Base-by-base conservation (phyloP, 2,888 invertebrate species). In the Ophion ellenae region DNA sequence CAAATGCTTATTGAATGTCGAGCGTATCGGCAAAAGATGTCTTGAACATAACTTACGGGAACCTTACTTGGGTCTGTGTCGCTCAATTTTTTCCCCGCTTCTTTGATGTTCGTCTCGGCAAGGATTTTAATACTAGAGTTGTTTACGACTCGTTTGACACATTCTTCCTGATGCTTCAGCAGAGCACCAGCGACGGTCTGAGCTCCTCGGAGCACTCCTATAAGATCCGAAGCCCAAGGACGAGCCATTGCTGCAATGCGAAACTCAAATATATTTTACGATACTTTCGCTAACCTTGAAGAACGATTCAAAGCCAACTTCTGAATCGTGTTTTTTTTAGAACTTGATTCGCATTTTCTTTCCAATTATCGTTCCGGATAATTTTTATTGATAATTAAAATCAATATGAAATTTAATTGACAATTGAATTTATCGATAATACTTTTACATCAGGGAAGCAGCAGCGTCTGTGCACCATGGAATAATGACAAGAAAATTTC, bases 161-260 rank as follows among this genome's bases (percentile, higher is more conserved):
- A 94, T 87, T 96, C 95, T 91, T 96, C 95, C 92, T 97, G 97
- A 84, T 96, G 94, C 92, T 96, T 96, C 32, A 95, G 91, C 74
- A 96, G 95, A 66, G 97, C 97, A 91, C 96, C 96, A 61, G 95
- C 94, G 76, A 98, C 96, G 71, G 96, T 94, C 90, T 97, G 96
- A 81, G 96, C 94, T 66, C 97, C 97, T 91, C 96, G 95, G 88
- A 97, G 91, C 86, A 97, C 94, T 66, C 96, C 96, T 89, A 96
- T 93, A 88, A 96, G 90, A 94, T 97, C 97, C 91, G 93, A 91
- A 83, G 90, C 82, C 88, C 92, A 91, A 4, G 92, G 91, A 53
- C 92, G 90, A 82, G 93, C 88, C 94, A 94, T 94, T 83, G 70
- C 64, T 76, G 75, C 2, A 14, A 40, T 7, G 24, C 10, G n/a